Base-by-base conservation (phyloP, 1,140 invertebrate genomes). In the Xylocopa sonorina region DNA sequence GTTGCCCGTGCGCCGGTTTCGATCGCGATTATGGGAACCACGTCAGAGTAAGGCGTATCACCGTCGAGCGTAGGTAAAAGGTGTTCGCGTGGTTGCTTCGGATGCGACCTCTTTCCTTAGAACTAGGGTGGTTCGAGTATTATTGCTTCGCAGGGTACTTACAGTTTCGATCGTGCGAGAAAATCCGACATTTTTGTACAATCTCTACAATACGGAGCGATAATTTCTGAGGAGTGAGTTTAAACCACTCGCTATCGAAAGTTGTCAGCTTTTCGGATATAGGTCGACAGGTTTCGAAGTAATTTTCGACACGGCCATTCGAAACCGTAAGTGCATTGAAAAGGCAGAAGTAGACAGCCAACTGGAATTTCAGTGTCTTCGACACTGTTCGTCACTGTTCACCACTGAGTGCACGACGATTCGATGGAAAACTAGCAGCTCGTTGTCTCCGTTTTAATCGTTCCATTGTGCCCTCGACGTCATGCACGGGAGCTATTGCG, bases 21-120 rank as follows among this genome's bases (percentile, higher is more conserved):
- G 75, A 72, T 82, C 53, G 67, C 73, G 74, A 82, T 82, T 78
- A 82, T 73, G 74, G 66, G 71, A 71, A 10, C 24, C 34, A 68
- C 55, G 62, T 79, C 60, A 53, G 81, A 68, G 68, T 48, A 66
- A 66, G 24, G 75, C 27, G 34, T 74, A 71, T 38, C 38, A 34
- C 0, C 34, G 62, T 32, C 18, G 43, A 38, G 14, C 7, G 14
- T 14, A 55, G 50, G 29, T 76, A 78, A 83, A 48, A 64, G 6
- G 16, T 21, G 66, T 21, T 57, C 14, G 3, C 34, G 24, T 7
- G 14, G 34, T 55, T 29, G 16, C 51, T 34, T 16, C 3, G 18
- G 38, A 1, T 1, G 7, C 4, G 4, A 9, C 16, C 2, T n/a
- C n/a, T n/a, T n/a, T n/a, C n/a, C n/a, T n/a, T n/a, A n/a, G n/a